Conservation (phyloP, 2,888 invertebrate species). For the Drosophila mimetica region DNA sequence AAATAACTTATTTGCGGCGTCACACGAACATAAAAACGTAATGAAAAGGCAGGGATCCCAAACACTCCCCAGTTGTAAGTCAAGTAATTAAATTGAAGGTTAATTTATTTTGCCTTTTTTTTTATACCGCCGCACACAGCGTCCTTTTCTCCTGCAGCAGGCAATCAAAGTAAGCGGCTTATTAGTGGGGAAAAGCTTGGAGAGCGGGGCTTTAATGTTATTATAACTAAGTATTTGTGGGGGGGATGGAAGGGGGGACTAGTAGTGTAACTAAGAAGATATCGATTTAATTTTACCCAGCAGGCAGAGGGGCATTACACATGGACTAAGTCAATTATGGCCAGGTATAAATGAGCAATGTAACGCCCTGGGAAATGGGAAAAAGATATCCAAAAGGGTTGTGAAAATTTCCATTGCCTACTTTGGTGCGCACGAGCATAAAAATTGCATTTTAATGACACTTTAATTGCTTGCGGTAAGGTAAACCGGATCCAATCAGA, state of each 20-base stretch:
- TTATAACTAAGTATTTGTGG: constrained; percentile 49
- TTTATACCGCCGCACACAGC: constrained; percentile 17
- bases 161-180: constrained; percentile 71
- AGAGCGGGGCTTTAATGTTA: constrained; percentile 53
- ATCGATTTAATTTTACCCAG: constrained; percentile 60
- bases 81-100: constrained; percentile 66
- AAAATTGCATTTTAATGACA: constrained; percentile 63
- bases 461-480: constrained; percentile 54
- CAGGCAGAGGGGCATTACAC: constrained; percentile 14
- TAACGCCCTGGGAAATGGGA: constrained; percentile 1
- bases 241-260: neutral
- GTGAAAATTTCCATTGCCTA: constrained; percentile 49
- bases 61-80: constrained; percentile 36
- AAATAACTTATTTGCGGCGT: constrained; percentile 50
- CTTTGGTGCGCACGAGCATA: constrained; percentile 49
- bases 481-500: constrained; percentile 6
- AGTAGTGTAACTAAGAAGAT: constrained; percentile 59
- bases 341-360: constrained; percentile 34
- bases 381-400: constrained; percentile 21
- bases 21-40: constrained; percentile 50
- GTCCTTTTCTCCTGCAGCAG: constrained; percentile 16
- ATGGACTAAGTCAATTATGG: constrained; percentile 43
- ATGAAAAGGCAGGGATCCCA: constrained; percentile 19
- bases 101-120: constrained; percentile 51
- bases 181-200: constrained; percentile 31